Evolutionary conservation across 2,797 vertebrate species (phyloP).

Genomic region (Syngnathus acus): DNA sequence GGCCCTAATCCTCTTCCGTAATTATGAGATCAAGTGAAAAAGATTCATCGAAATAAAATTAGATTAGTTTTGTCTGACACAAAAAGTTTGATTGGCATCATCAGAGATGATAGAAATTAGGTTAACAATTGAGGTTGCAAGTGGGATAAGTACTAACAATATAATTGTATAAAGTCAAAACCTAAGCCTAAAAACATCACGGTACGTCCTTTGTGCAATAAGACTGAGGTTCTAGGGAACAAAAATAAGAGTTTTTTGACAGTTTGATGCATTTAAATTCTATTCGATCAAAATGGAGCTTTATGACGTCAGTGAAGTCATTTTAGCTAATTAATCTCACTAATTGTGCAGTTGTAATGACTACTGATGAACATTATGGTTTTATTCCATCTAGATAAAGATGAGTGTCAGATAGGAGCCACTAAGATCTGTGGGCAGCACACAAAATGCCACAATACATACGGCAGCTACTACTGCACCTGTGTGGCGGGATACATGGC

Average conservation of each 20-base stretch:
- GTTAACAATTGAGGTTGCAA: neutral
- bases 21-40: neutral
- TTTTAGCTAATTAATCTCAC: neutral
- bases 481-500: constrained; percentile 82
- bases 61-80: too few species aligned
- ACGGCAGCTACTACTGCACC: constrained; percentile 86
- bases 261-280: neutral
- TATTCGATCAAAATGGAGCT: neutral
- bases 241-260: neutral
- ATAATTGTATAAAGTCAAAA: too few species aligned
- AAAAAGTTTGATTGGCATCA: neutral
- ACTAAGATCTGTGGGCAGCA: constrained; percentile 82
- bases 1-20: too few species aligned
- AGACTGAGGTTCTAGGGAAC: too few species aligned
- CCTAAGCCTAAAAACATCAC: too few species aligned
- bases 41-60: neutral
- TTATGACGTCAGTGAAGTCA: neutral
- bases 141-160: neutral
- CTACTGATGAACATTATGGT: neutral
- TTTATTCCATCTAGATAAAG: constrained; percentile 44
- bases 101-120: neutral
- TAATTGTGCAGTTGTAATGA: neutral
- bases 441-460: constrained; percentile 84
- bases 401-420: constrained; percentile 70
- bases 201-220: too few species aligned